Evolutionary conservation across 1,140 invertebrate genomes (phyloP).

Genomic region (Neotoxoptera formosana): DNA sequence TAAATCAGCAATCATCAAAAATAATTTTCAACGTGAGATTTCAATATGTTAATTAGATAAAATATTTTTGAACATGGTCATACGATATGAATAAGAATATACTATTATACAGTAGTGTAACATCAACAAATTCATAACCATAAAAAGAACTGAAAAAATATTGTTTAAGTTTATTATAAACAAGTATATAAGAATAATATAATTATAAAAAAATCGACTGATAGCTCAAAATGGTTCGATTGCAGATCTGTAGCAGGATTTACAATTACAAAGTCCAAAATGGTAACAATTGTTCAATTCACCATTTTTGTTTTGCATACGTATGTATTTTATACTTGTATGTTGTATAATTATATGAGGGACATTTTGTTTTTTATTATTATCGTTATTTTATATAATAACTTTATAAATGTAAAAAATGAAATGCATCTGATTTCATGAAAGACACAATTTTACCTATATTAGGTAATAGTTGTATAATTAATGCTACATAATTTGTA

Average conservation of each 20-base stretch:
- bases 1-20: neutral
- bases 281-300: constrained; percentile 6
- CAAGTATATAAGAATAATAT: too few species aligned
- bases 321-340: too few species aligned
- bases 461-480: neutral
- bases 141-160: neutral
- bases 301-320: neutral
- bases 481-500: neutral
- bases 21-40: neutral
- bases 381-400: neutral
- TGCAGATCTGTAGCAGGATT: neutral
- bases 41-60: neutral
- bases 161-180: neutral
- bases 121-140: constrained; percentile 5
- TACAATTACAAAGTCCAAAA: neutral
- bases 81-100: neutral
- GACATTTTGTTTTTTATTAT: neutral
- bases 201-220: neutral
- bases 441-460: neutral
- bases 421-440: neutral
- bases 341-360: neutral
- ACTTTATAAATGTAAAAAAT: neutral
- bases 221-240: constrained; percentile 2
- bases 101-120: neutral
- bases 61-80: neutral